Percentiles rank a stretch among this genome's conserved stretches.
Evolutionary conservation across 2,797 vertebrate species (phyloP).

Genomic region (Sebastes itinus): DNA sequence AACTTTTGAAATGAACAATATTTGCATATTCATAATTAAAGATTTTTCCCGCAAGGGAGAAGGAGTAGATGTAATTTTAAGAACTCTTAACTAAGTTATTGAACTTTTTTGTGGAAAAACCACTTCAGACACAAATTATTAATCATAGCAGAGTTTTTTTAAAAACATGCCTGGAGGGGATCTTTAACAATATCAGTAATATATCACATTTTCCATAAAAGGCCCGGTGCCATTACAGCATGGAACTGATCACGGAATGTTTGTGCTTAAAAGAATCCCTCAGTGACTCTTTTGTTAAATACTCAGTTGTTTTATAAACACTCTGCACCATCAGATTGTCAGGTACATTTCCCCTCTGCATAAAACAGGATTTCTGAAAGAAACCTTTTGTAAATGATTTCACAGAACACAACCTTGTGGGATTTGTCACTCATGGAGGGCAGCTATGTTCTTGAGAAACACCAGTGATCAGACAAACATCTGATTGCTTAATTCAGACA

Average conservation of each 20-base stretch:
- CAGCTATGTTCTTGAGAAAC: background rate
- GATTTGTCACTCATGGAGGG: background rate
- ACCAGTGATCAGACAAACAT: constrained; percentile 1
- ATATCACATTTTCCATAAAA: background rate
- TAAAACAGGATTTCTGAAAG: background rate
- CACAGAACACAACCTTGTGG: background rate
- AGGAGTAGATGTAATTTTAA: background rate
- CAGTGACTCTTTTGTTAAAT: background rate
- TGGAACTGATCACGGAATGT: background rate
- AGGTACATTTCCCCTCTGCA: background rate
- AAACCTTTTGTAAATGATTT: background rate
- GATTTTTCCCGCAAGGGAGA: background rate
- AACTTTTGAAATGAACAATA: background rate
- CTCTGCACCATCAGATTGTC: background rate
- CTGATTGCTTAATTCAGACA: background rate
- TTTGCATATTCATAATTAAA: background rate
- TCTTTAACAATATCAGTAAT: background rate
- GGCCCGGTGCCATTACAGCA: background rate
- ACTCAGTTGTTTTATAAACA: background rate
- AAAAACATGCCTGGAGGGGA: background rate
- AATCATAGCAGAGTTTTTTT: background rate
- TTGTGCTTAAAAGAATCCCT: background rate
- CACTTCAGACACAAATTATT: background rate
- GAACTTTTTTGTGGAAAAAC: background rate
- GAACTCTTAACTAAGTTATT: background rate